Percentiles rank a stretch among this genome's conserved stretches.
phyloP scores from a whole-genome alignment of 1,140 invertebrate species.

The Aphaenogaster ashmeadi region DNA sequence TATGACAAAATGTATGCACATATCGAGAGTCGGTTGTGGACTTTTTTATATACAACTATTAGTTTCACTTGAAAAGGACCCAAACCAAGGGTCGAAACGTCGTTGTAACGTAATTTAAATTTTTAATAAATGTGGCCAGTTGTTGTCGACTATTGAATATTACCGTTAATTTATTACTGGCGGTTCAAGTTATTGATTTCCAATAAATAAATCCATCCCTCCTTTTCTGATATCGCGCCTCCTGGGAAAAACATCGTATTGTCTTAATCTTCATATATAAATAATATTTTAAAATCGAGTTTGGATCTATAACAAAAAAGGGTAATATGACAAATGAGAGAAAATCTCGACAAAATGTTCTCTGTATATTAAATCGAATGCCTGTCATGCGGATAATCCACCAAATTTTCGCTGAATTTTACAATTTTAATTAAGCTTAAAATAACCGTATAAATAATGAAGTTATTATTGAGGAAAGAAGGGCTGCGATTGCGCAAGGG shows the following conservation, averaged over 20 bases:
- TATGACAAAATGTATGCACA: too few species aligned
- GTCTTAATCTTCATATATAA: neutral
- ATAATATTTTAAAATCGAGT: neutral
- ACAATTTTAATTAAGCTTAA: conserved; percentile 3
- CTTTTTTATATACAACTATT: too few species aligned
- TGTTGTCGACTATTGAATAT: too few species aligned
- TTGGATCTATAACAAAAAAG: neutral
- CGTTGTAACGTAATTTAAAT: too few species aligned
- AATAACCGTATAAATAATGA: neutral
- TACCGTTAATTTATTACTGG: too few species aligned
- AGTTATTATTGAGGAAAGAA: neutral
- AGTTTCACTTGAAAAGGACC: too few species aligned
- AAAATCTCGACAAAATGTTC: neutral
- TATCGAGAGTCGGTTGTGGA: too few species aligned
- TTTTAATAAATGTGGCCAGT: too few species aligned
- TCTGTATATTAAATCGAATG: neutral
- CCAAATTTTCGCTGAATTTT: neutral
- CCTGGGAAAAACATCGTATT: neutral
- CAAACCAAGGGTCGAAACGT: too few species aligned
- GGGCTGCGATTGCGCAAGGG: neutral
- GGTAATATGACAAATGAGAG: neutral
- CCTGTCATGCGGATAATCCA: neutral
- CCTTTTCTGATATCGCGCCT: neutral
- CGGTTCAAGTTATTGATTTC: too few species aligned
- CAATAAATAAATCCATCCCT: conserved; percentile 21